Conservation (phyloP, 1,140 invertebrate genomes). For the Drosophila serrata region DNA sequence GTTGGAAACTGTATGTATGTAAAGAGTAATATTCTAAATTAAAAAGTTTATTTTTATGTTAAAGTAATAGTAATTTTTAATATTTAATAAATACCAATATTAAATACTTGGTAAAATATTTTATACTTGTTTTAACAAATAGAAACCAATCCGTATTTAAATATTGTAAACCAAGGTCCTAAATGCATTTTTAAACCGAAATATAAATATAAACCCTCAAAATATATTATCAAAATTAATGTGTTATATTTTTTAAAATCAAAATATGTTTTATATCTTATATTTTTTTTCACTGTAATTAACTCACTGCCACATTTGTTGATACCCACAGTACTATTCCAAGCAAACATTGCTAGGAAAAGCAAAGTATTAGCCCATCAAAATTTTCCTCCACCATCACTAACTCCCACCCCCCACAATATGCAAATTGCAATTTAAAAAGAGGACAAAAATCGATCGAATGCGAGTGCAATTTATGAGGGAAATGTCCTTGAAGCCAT, state of each 20-base stretch:
- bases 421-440: slow-evolving; percentile 66
- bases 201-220: neutral
- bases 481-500: slow-evolving; percentile 70
- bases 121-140: neutral
- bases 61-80: neutral
- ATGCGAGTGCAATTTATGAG: slow-evolving; percentile 47
- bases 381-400: neutral
- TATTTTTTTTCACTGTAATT: neutral
- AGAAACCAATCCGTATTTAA: neutral
- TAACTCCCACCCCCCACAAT: neutral
- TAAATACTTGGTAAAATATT: no score
- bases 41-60: neutral
- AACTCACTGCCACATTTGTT: neutral
- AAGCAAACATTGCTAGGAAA: slow-evolving; percentile 1
- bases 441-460: slow-evolving; percentile 48
- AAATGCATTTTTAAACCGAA: neutral
- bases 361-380: slow-evolving; percentile 1
- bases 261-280: neutral
- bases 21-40: neutral
- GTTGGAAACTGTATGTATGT: neutral
- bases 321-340: neutral
- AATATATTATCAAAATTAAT: neutral
- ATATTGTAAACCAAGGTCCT: no score
- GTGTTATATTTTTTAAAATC: neutral
- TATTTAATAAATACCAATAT: neutral